Evolutionary conservation across 2,888 invertebrate species (phyloP).

Genomic region (Isotomurus palustris): DNA sequence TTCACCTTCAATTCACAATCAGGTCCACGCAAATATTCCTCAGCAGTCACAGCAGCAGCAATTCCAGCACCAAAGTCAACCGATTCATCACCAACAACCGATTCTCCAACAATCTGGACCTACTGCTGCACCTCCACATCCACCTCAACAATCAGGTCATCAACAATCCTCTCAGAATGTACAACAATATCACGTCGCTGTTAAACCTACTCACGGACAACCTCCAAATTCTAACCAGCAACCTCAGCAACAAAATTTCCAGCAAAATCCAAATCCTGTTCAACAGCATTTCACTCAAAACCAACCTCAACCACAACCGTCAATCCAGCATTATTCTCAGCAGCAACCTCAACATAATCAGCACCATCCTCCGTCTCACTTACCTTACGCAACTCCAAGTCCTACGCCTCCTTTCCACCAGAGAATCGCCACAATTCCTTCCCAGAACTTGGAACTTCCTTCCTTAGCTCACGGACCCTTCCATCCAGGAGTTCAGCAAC

Average conservation of each 20-base stretch:
- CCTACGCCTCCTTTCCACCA: conserved; percentile 16
- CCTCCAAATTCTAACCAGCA: neutral
- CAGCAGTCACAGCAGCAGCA: neutral
- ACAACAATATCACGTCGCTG: too few species aligned
- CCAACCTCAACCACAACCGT: neutral
- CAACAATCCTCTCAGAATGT: too few species aligned
- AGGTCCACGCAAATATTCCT: neutral
- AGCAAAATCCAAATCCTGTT: neutral
- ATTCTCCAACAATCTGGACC: too few species aligned
- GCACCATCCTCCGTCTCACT: conserved; percentile 5
- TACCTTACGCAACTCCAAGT: conserved; percentile 4
- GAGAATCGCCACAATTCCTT: conserved; percentile 8
- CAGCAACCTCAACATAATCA: neutral
- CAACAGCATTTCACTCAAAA: neutral
- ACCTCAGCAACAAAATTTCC: neutral
- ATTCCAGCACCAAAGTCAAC: neutral
- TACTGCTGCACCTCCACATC: too few species aligned
- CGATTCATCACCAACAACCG: too few species aligned
- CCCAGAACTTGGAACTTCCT: conserved; percentile 2
- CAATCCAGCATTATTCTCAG: conserved; percentile 1
- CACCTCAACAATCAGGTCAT: too few species aligned
- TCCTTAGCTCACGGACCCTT: neutral
- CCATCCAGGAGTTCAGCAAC: neutral
- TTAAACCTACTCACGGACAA: neutral
- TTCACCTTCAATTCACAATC: neutral